Conservation (phyloP, 2,888 invertebrate species). For the Lasius fuliginosus region DNA sequence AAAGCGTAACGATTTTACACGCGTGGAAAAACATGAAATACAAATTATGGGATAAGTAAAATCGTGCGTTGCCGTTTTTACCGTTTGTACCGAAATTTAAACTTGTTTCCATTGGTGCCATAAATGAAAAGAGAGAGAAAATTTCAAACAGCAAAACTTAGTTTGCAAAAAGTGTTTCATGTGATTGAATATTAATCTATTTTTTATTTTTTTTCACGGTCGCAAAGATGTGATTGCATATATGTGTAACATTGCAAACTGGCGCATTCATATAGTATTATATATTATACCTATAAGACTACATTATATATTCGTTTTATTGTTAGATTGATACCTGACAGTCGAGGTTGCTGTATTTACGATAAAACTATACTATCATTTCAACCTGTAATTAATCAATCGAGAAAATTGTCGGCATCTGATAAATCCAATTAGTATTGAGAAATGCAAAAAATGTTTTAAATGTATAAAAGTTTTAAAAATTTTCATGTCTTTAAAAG, state of each 20-base stretch:
- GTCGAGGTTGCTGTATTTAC: not conserved
- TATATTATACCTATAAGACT: not conserved
- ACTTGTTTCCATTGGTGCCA: not conserved
- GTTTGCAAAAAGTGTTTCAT: not conserved
- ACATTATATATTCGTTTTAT: not conserved
- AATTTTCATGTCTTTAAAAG: too few species aligned
- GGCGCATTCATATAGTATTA: not conserved
- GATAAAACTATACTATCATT: slow-evolving; percentile 9
- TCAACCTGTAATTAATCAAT: not conserved
- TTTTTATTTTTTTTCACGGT: not conserved
- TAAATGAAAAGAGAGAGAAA: not conserved
- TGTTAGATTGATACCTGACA: not conserved
- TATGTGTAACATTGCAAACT: slow-evolving; percentile 8
- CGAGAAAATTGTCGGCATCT: not conserved
- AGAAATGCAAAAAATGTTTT: not conserved
- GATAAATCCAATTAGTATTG: not conserved
- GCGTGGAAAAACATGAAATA: not conserved
- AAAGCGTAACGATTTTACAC: not conserved
- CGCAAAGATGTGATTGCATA: slow-evolving; percentile 14
- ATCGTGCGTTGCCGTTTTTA: not conserved
- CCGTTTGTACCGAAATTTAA: not conserved
- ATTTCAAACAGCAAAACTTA: not conserved
- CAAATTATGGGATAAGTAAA: not conserved
- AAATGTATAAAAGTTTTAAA: not conserved
- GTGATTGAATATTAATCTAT: not conserved